These are phyloP conservation scores for Reticulitermes speratus DNA, from an alignment of 1,140 invertebrate species.

Conservation along the genomic window DNA sequence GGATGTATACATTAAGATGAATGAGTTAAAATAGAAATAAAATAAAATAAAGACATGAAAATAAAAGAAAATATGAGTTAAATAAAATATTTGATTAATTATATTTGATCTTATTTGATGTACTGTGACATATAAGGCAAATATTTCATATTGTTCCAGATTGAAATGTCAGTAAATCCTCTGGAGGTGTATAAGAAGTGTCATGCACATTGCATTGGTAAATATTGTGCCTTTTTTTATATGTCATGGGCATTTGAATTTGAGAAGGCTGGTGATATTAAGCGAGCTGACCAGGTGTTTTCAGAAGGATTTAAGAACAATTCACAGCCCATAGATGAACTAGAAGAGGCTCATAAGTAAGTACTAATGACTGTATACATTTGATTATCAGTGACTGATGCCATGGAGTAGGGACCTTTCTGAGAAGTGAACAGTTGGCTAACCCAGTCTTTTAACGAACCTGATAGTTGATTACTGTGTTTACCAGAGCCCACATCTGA, in stretches of 20 bases:
- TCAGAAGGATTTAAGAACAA: slow-evolving; percentile 64
- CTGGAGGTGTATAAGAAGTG: slow-evolving; percentile 73
- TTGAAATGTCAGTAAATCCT: slow-evolving; percentile 70
- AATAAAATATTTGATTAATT: no score
- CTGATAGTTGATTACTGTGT: no score
- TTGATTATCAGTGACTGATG: no score
- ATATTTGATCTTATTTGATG: no score
- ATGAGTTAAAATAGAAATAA: no score
- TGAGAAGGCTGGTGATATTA: slow-evolving; percentile 70
- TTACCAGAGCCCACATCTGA: no score
- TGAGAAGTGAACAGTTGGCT: no score
- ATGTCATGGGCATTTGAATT: slow-evolving; percentile 79
- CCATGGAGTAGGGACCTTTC: no score
- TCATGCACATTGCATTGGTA: slow-evolving; percentile 71
- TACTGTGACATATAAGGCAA: background rate
- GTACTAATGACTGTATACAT: background rate
- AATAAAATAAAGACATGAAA: no score
- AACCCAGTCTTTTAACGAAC: no score
- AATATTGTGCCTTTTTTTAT: slow-evolving; percentile 75
- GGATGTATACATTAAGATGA: no score
- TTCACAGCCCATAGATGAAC: slow-evolving; percentile 71
- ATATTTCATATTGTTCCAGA: slow-evolving; percentile 53
- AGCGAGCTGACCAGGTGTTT: slow-evolving; percentile 72
- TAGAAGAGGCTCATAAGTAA: slow-evolving; percentile 65
- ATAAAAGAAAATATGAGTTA: no score